phyloP scores from a whole-genome alignment of 2,113 vertebrate species.

The Rostratula benghalensis region DNA sequence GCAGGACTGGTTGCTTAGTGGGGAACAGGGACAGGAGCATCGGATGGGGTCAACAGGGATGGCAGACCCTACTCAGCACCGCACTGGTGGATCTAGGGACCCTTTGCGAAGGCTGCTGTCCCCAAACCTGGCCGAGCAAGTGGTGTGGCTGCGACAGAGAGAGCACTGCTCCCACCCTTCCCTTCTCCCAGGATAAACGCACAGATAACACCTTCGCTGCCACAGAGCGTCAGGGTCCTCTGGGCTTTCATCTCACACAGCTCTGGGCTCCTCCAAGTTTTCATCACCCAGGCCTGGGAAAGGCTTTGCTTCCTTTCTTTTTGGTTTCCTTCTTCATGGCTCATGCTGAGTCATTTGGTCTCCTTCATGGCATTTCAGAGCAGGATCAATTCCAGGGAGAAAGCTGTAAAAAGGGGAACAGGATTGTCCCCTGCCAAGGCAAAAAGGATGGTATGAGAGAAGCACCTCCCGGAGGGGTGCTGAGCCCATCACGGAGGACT shows the following conservation, averaged over 20 bases:
- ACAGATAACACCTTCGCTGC: rapidly evolving
- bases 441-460: rapidly evolving
- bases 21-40: not conserved
- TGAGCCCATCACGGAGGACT: not conserved
- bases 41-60: rapidly evolving
- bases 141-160: not conserved
- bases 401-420: not conserved
- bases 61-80: rapidly evolving
- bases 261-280: rapidly evolving
- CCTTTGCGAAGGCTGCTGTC: not conserved
- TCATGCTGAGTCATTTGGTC: rapidly evolving
- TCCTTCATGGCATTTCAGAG: not conserved
- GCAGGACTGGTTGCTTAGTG: not conserved
- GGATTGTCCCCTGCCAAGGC: not conserved
- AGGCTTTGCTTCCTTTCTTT: not conserved
- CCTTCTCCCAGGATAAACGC: rapidly evolving
- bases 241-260: not conserved
- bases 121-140: rapidly evolving
- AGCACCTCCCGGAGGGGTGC: not conserved
- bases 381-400: rapidly evolving
- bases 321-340: not conserved
- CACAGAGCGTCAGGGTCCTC: rapidly evolving
- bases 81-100: not conserved
- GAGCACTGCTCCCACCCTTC: not conserved
- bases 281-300: rapidly evolving